A percentile compares a stretch with the other conserved stretches of the same genome.
Conservation (phyloP, 2,888 invertebrate species). For the Drosophila mimica region DNA sequence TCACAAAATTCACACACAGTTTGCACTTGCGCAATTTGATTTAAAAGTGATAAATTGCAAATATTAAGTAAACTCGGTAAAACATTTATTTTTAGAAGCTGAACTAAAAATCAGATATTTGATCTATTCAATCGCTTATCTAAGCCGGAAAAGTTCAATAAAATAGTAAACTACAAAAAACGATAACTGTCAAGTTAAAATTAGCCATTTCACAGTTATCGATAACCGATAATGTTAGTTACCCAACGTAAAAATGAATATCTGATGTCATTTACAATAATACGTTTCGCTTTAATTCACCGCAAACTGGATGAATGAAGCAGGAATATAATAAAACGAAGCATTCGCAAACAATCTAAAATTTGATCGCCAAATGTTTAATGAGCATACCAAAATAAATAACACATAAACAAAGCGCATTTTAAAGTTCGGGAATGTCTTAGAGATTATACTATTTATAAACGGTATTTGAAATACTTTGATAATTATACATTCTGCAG, state of each 20-base stretch:
- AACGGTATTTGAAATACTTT: slow-evolving; percentile 11
- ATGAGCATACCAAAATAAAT: not conserved
- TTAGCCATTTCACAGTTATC: not conserved
- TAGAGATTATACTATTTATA: slow-evolving; percentile 16
- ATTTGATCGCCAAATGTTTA: slow-evolving; percentile 14
- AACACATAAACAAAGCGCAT: not conserved
- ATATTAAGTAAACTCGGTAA: slow-evolving; percentile 3
- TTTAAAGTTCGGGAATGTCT: slow-evolving; percentile 21
- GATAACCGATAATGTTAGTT: not conserved
- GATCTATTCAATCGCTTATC: not conserved
- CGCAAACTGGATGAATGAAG: not conserved
- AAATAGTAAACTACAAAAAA: not conserved
- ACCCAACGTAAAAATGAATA: not conserved
- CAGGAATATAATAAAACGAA: not conserved
- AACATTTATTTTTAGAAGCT: not conserved
- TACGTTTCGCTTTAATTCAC: not conserved
- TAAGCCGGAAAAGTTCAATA: not conserved
- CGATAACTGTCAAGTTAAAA: not conserved
- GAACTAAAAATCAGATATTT: not conserved
- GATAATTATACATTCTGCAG: slow-evolving; percentile 1
- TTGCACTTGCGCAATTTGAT: slow-evolving; percentile 22
- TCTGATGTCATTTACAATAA: not conserved
- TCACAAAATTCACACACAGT: slow-evolving; percentile 27
- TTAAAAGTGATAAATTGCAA: slow-evolving; percentile 19
- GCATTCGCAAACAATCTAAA: slow-evolving; percentile 7